These are phyloP conservation scores for Tiphia femorata DNA, from an alignment of 2,888 invertebrate species.

Conservation along the genomic window DNA sequence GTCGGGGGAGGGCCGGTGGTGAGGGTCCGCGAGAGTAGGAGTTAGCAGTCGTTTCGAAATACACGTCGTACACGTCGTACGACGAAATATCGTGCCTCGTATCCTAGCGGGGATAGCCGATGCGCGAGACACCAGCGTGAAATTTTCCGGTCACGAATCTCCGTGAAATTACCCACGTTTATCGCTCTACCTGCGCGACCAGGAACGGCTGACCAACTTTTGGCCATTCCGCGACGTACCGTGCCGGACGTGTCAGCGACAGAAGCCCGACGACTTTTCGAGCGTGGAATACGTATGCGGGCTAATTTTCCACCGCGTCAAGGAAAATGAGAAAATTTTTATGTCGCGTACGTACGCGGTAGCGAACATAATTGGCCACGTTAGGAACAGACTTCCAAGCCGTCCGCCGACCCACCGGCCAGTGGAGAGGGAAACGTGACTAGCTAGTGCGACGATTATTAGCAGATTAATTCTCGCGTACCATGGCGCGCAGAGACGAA, in stretches of 20 bases:
- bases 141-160: constrained; percentile 16
- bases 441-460: no score
- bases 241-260: constrained; percentile 28
- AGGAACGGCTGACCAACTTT: constrained; percentile 43
- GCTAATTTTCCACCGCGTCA: constrained; percentile 30
- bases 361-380: not conserved
- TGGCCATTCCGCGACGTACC: constrained; percentile 30
- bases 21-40: no score
- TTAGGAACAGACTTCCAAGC: not conserved
- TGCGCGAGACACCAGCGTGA: constrained; percentile 4
- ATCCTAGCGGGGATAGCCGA: no score
- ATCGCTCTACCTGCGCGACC: constrained; percentile 31
- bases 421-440: no score
- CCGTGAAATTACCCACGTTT: constrained; percentile 44
- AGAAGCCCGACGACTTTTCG: constrained; percentile 31
- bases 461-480: no score
- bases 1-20: no score
- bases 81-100: no score
- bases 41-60: no score
- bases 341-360: not conserved
- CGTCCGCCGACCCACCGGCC: no score
- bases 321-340: constrained; percentile 21
- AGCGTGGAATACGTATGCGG: constrained; percentile 23
- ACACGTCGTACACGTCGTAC: no score
- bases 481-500: no score